Evolutionary conservation across 1,140 invertebrate genomes (phyloP).

Genomic region (Pogonus chalceus): DNA sequence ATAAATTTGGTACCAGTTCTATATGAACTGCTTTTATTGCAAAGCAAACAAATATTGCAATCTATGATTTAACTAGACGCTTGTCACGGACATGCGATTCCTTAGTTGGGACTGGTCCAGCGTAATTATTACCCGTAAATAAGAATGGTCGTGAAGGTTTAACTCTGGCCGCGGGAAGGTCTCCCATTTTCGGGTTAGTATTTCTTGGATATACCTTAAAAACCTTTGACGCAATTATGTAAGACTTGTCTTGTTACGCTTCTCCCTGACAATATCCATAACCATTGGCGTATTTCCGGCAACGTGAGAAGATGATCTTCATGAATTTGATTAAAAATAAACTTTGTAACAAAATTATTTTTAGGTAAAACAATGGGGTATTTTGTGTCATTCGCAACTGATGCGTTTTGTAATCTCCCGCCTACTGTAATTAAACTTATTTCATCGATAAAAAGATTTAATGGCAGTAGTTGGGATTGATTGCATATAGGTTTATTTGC

Average conservation of each 20-base stretch:
- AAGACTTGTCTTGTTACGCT: no score
- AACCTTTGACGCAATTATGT: no score
- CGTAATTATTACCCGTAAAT: constrained; percentile 17
- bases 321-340: constrained; percentile 6
- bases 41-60: constrained; percentile 24
- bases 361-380: constrained; percentile 10
- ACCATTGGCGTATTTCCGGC: background rate
- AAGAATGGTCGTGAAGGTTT: constrained; percentile 15
- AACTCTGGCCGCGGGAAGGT: constrained; percentile 12
- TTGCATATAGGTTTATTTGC: background rate
- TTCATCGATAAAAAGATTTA: no score
- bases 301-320: background rate
- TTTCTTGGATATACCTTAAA: no score
- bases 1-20: constrained; percentile 21
- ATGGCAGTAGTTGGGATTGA: background rate
- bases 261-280: no score
- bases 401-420: background rate
- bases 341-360: background rate
- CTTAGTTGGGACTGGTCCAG: no score
- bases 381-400: background rate
- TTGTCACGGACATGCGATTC: no score
- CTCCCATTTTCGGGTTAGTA: constrained; percentile 13
- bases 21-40: constrained; percentile 24
- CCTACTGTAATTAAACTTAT: constrained; percentile 1
- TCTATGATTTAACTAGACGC: background rate